These are phyloP conservation scores for Polypterus senegalus DNA, from an alignment of 2,113 vertebrate species.

Conservation along the genomic window DNA sequence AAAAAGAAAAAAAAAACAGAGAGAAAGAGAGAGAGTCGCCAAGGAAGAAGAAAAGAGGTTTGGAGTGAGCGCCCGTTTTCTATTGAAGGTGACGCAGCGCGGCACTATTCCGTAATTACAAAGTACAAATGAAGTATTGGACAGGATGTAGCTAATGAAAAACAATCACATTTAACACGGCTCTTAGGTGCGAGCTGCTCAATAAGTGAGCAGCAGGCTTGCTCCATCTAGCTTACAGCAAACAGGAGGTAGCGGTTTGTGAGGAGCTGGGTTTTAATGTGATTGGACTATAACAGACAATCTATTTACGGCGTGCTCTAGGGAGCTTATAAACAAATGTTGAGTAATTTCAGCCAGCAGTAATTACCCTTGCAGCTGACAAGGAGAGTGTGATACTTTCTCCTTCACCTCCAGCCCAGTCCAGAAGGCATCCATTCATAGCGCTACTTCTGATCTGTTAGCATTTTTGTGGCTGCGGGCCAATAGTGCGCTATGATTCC, in stretches of 20 bases:
- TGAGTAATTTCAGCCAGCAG: slow-evolving; percentile 99
- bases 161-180: slow-evolving; percentile 92
- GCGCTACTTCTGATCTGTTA: slow-evolving; percentile 72
- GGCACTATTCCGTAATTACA: slow-evolving; percentile 59
- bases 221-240: slow-evolving; percentile 77
- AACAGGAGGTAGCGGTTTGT: slow-evolving; percentile 86
- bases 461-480: slow-evolving; percentile 83
- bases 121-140: slow-evolving; percentile 68
- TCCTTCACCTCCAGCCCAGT: slow-evolving; percentile 97
- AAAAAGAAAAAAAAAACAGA: too few relatives aligned
- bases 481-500: slow-evolving; percentile 68
- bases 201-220: slow-evolving; percentile 87
- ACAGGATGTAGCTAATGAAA: slow-evolving; percentile 82
- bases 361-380: slow-evolving; percentile 99
- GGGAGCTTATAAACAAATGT: slow-evolving; percentile 99
- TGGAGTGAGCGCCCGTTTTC: slow-evolving; percentile 39
- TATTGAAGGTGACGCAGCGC: slow-evolving; percentile 57
- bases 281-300: slow-evolving; percentile 99
- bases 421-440: slow-evolving; percentile 83
- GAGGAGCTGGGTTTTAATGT: slow-evolving; percentile 88
- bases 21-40: too few relatives aligned
- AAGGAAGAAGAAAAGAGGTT: slow-evolving; percentile 21
- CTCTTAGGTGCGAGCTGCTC: slow-evolving; percentile 72
- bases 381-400: slow-evolving; percentile 98
- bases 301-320: slow-evolving; percentile 99